Base-by-base conservation (phyloP, 1,140 invertebrate species). In the Megalopta genalis region DNA sequence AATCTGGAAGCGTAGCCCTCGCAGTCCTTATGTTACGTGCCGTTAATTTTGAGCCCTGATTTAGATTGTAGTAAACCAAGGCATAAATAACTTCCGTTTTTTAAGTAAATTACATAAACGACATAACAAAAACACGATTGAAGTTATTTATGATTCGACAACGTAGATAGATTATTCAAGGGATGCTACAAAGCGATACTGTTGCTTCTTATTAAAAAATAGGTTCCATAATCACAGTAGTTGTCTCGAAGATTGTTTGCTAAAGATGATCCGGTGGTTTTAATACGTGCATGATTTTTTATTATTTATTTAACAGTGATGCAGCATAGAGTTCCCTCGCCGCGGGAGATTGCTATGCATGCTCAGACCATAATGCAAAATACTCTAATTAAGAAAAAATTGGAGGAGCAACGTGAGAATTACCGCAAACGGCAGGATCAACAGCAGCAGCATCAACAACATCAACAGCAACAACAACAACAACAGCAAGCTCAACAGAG, bases 401-500 rank as follows among this genome's bases (percentile, higher is more conserved):
- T 97, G 59, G 97, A 97, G 90, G 97, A 97, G 87, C 96, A 97
- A 90, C 95, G 95, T 68, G 96, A 97, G 89, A 97, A 97, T 88
- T 97, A 94, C 89, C 94, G 96, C 46, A 96, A 96, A 85, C 94
- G 96, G 82, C 96, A 97, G 90, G 96, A 97, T 89, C 93, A 94
- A 79, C 94, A 94, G 77, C 92, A 93, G 14, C 89, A 92, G 37
- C 88, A 92, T 54, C 92, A 92, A 39, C 96, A 97, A 89, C 96
- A 97, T 88, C 92, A 94, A 78, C 94, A 94, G 81, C 92, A 93
- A 23, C 89, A 92, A 32, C 88, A 92, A n/a, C 92, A 92, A 32
- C 90, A 93, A 68, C 88, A 89, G 68, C 90, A 93, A 63, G 84
- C 87, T 42, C 90, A 91, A 12, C 89, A 90, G 59, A 89, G 87